Conservation (phyloP, 2,113 vertebrate species). For the Mastomys coucha region DNA sequence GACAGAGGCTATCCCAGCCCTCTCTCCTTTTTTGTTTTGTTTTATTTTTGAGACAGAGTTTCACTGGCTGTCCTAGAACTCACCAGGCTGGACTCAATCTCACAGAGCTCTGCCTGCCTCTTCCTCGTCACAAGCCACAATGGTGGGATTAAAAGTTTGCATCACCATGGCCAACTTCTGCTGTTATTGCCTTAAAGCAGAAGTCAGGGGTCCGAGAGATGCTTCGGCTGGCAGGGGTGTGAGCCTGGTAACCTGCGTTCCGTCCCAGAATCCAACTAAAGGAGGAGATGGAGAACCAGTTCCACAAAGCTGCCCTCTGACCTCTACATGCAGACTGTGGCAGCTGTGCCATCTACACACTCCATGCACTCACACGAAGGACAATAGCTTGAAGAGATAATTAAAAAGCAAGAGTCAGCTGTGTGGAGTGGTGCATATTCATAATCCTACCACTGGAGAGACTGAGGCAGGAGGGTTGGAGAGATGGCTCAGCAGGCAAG, state of each 20-base stretch:
- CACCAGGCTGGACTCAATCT: neutral
- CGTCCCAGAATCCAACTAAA: too few relatives aligned
- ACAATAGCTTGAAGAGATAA: neutral
- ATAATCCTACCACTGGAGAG: neutral
- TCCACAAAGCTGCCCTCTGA: neutral
- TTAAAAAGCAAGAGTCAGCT: neutral
- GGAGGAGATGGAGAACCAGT: neutral
- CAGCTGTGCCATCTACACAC: too few relatives aligned
- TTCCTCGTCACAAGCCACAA: neutral
- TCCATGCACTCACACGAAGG: neutral
- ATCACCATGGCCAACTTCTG: neutral
- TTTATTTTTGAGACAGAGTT: neutral
- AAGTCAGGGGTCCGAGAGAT: neutral
- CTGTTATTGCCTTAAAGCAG: neutral
- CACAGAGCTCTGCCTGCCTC: neutral
- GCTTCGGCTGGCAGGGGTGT: neutral
- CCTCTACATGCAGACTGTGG: neutral
- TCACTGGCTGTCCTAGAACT: neutral
- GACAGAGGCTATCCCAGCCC: too few relatives aligned
- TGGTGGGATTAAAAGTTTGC: neutral
- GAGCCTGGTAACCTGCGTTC: neutral
- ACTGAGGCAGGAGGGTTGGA: neutral
- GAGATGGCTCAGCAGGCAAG: neutral
- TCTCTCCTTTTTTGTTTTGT: neutral
- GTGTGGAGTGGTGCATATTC: neutral